phyloP scores from a whole-genome alignment of 2,888 invertebrate species.

The Thereva nobilitata region DNA sequence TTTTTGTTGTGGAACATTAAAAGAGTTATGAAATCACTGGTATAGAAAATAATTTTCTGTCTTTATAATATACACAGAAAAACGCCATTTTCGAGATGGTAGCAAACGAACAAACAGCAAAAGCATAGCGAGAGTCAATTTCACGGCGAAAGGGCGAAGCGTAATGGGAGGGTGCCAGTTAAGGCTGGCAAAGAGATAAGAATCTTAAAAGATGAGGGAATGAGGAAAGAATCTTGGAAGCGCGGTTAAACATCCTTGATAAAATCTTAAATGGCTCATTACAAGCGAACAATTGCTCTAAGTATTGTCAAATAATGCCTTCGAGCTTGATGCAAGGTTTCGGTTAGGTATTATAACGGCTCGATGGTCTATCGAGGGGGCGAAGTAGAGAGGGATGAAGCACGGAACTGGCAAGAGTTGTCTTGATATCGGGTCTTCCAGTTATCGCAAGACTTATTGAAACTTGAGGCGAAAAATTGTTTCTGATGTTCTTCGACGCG shows the following conservation, averaged over 20 bases:
- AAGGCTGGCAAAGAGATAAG: slow-evolving; percentile 18
- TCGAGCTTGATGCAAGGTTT: no score
- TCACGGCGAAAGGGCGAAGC: slow-evolving; percentile 4
- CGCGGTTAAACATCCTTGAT: slow-evolving; percentile 16
- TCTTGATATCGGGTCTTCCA: no score
- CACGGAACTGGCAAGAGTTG: no score
- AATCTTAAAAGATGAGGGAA: slow-evolving; percentile 20
- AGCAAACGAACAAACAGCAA: no score
- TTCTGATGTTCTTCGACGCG: no score
- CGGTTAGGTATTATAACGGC: no score
- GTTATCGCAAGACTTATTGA: no score
- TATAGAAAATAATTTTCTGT: slow-evolving; percentile 22
- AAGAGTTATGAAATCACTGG: slow-evolving; percentile 23
- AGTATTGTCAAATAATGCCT: no score
- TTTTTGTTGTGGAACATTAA: no score
- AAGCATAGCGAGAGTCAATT: neutral
- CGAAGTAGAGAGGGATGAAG: no score
- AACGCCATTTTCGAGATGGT: neutral
- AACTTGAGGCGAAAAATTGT: no score
- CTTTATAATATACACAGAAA: slow-evolving; percentile 20
- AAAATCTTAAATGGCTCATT: slow-evolving; percentile 31
- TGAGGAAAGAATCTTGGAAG: slow-evolving; percentile 6
- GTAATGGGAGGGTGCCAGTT: neutral
- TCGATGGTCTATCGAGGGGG: no score
- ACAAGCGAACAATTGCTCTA: slow-evolving; percentile 17